Base-by-base conservation (phyloP, 1,140 invertebrate genomes). In the Theocolax elegans region DNA sequence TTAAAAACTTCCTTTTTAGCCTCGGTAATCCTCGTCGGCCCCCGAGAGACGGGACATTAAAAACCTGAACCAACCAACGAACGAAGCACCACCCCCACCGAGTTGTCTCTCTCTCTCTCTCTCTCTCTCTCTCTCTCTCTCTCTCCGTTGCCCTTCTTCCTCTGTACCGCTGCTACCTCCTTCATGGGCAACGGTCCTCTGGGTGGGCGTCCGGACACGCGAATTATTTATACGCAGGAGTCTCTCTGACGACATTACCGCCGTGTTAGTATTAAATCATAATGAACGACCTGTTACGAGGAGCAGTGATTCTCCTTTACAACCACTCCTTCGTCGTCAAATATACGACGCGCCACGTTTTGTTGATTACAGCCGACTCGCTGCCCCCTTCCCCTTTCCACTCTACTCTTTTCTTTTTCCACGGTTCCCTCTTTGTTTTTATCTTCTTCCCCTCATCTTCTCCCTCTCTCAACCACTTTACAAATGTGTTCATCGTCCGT, bases 1-100 rank as follows among this genome's bases (percentile, higher is more conserved):
- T 85, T 84, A 85, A 85, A 86, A 86, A 86, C 83, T 86, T 86
- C 82, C 83, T 85, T 86, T 86, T 86, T 85, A 83, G 81, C 83
- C 81, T 81, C 79, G 78, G 83, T 83, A 85, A 85, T 86, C 83
- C 83, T 81, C 78, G 81, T 79, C 79, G 82, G 80, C 80, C 81
- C 81, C 83, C 84, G 79, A 81, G 82, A 85, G 83, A 83, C 80
- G 81, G 79, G 81, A 81, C 83, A 85, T 85, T 85, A 85, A 84
- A 85, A 85, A 63, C 25, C 60, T 68, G 48, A 49, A 64, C 31
- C 42, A 49, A 44, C 40, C 59, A 19, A 42, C 63, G 58, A 27
- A 46, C 59, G 48, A 7, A n/a, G 58, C 46, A 25, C 46, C 25
- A 53, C 65, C 68, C 59, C 69, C 51, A 42, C 70, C 54, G 59